phyloP scores from a whole-genome alignment of 2,797 vertebrate species.

The Tachyglossus aculeatus region DNA sequence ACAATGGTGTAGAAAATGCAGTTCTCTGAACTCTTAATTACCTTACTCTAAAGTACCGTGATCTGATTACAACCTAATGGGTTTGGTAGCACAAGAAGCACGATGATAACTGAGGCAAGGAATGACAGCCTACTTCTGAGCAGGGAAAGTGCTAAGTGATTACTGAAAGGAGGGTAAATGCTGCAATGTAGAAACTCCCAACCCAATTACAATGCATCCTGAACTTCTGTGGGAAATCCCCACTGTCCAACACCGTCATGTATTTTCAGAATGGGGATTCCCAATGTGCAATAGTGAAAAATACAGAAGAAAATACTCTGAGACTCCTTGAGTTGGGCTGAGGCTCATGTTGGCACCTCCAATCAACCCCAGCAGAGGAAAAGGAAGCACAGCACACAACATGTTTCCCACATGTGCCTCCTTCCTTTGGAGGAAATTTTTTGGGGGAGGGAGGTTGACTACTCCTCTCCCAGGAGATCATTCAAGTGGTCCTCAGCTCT shows the following conservation, averaged over 20 bases:
- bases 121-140: conserved; percentile 6
- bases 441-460: no score
- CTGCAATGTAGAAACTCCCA: conserved; percentile 18
- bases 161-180: neutral
- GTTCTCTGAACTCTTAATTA: no score
- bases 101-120: neutral
- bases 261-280: conserved; percentile 48
- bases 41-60: no score
- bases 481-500: no score
- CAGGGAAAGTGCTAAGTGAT: neutral
- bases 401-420: no score
- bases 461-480: no score
- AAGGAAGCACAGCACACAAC: no score
- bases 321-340: conserved; percentile 45
- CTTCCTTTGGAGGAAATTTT: no score
- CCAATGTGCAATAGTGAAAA: conserved; percentile 16
- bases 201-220: conserved; percentile 20
- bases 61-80: no score
- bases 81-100: no score
- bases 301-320: conserved; percentile 33
- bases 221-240: conserved; percentile 23
- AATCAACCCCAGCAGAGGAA: no score
- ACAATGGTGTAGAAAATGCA: no score
- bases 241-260: conserved; percentile 8
- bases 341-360: conserved; percentile 35